Evolutionary conservation across 2,888 invertebrate species (phyloP).

Genomic region (Erebia palarica): DNA sequence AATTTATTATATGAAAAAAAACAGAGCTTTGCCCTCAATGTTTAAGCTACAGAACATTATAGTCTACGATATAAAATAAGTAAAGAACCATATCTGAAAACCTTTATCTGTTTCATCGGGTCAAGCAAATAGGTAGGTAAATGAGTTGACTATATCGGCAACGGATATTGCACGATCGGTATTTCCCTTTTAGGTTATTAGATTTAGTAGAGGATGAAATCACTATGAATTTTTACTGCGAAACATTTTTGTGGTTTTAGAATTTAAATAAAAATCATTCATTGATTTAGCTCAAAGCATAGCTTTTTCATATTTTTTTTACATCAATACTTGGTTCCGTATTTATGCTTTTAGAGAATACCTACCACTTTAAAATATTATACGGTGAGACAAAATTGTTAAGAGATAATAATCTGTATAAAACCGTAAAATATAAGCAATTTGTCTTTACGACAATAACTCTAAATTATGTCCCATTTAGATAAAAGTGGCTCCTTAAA

Average conservation of each 20-base stretch:
- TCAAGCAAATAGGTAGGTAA: constrained; percentile 26
- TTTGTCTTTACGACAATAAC: constrained; percentile 26
- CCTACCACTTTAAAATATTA: neutral
- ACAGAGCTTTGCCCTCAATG: too few species aligned
- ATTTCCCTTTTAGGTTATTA: constrained; percentile 21
- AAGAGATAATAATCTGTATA: constrained; percentile 27
- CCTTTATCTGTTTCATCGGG: constrained; percentile 16
- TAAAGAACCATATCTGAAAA: neutral
- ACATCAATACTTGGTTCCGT: neutral
- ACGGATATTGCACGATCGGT: constrained; percentile 26
- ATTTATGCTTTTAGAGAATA: neutral
- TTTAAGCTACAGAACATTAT: too few species aligned
- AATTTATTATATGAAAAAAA: too few species aligned
- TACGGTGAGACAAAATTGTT: constrained; percentile 11
- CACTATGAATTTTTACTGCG: neutral
- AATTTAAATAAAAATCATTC: neutral
- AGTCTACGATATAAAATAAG: neutral
- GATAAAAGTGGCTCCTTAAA: constrained; percentile 26
- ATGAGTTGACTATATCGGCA: constrained; percentile 23
- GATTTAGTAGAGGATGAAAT: neutral
- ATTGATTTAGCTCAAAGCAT: too few species aligned
- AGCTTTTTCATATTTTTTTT: neutral
- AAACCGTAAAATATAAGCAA: constrained; percentile 26
- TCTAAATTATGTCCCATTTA: constrained; percentile 29
- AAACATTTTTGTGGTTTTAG: neutral